Evolutionary conservation across 2,113 vertebrate genomes (phyloP).

Genomic region (Embiotoca jacksoni): DNA sequence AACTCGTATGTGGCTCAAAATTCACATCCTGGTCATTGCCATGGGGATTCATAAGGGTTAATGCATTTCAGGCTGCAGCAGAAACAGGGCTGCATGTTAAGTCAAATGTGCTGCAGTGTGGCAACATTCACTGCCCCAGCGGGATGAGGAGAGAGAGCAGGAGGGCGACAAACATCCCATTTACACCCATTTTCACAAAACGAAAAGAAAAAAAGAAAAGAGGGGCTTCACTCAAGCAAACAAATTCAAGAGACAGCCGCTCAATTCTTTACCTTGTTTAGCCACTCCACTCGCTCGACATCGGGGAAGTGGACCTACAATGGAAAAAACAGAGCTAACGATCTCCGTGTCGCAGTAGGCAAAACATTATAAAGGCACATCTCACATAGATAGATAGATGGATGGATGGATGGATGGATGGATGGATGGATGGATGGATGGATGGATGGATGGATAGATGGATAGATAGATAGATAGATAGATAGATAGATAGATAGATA

Average conservation of each 20-base stretch:
- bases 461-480: too few species aligned
- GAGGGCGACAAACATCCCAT: conserved; percentile 22
- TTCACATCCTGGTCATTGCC: conserved; percentile 43
- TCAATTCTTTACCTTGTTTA: conserved; percentile 93
- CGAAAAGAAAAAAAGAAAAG: conserved; percentile 20
- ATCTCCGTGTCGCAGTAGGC: neutral
- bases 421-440: too few species aligned
- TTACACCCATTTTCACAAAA: conserved; percentile 16
- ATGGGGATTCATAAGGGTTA: conserved; percentile 47
- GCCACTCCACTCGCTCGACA: conserved; percentile 96
- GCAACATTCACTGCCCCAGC: conserved; percentile 6
- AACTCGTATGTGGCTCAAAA: conserved; percentile 12
- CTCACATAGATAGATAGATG: neutral
- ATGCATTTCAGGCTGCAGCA: conserved; percentile 11
- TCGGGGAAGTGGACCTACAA: conserved; percentile 96
- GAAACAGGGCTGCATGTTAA: conserved; percentile 24
- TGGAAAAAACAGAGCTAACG: conserved; percentile 49
- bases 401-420: too few species aligned
- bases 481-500: too few species aligned
- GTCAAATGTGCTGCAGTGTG: conserved; percentile 1
- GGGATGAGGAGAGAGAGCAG: conserved; percentile 15
- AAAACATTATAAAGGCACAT: neutral
- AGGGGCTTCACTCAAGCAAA: conserved; percentile 32
- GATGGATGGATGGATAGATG: too few species aligned
- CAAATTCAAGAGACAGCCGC: conserved; percentile 16